Evolutionary conservation across 2,888 invertebrate genomes (phyloP), one percentile per base, ranked within the genome.

Genomic region (Phytoseiulus persimilis): DNA sequence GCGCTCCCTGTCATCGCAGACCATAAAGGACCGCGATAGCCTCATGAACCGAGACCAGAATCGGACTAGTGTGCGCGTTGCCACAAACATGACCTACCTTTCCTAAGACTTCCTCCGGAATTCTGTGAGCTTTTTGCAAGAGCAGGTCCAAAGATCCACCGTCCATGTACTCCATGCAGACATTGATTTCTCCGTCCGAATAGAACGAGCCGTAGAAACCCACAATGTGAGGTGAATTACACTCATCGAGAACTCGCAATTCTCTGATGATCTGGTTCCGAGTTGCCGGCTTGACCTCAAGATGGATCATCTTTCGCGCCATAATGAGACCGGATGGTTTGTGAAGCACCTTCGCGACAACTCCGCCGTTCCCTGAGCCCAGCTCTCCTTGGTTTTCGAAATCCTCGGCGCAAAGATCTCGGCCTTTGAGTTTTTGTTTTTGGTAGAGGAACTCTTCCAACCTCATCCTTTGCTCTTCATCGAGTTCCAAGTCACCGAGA

Each of bases 121-220:
- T 98, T 92, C 97, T 94, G 83, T 98, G 98, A 92, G 98, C 98
- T 93, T 98, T 97, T 93, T 98, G 98, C 91, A 99, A 93, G 91
- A 99, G 98, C 91, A 99, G 95, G 94, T 99, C 99, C 90, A 99
- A 94, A 0, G 99, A 99, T 0, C 99, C 98, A 18, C 99, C 99
- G 94, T 99, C 99, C 99, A 99, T 99, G 92, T 99, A 99, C 93
- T 99, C 99, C 99, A 99, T 99, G 92, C 99, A 99, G 92, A 99
- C 99, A 91, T 98, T 98, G 90, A 99, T 99, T 94, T 99, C 99
- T 33, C 99, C 99, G 93, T 99, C 98, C 92, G 98, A 98, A 92
- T 95, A 95, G 93, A 99, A 99, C 90, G 99, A 98, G 87, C 99
- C 99, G 93, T 99, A 99, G 93, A 98, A 99, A 2, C 99, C 99